Evolutionary conservation across 2,113 vertebrate genomes (phyloP).

Genomic region (Halichoeres trimaculatus): DNA sequence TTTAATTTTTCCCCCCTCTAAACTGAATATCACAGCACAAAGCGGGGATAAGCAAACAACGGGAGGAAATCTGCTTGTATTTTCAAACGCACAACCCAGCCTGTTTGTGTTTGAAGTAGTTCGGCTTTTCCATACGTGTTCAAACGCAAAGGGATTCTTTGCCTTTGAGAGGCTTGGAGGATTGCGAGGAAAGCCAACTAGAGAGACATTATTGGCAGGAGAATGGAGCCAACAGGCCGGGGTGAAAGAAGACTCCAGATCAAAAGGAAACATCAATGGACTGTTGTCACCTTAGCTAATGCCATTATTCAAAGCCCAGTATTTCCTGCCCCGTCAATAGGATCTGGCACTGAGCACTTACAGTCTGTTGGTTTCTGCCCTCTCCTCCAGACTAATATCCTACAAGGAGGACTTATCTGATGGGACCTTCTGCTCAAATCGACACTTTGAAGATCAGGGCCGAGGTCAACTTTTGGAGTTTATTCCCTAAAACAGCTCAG

Average conservation of each 20-base stretch:
- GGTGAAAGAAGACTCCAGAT: constrained; percentile 25
- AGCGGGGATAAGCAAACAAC: constrained; percentile 64
- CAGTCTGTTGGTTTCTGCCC: constrained; percentile 15
- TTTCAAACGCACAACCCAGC: constrained; percentile 39
- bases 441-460: constrained; percentile 65
- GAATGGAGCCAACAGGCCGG: not conserved
- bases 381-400: constrained; percentile 41
- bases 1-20: constrained; percentile 19
- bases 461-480: constrained; percentile 54
- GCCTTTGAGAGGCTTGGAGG: constrained; percentile 28
- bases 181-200: constrained; percentile 22
- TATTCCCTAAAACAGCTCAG: constrained; percentile 47
- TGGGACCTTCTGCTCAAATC: constrained; percentile 62
- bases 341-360: constrained; percentile 9
- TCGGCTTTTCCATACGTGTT: constrained; percentile 25
- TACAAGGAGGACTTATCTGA: constrained; percentile 65
- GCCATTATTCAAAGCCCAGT: constrained; percentile 39
- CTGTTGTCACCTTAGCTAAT: constrained; percentile 41
- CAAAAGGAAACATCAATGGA: constrained; percentile 44
- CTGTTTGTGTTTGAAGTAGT: constrained; percentile 38
- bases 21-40: constrained; percentile 54
- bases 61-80: constrained; percentile 64
- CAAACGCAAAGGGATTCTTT: constrained; percentile 41
- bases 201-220: constrained; percentile 25
- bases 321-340: constrained; percentile 46